Conservation (phyloP, 2,888 invertebrate genomes). For the Andrena camellia region DNA sequence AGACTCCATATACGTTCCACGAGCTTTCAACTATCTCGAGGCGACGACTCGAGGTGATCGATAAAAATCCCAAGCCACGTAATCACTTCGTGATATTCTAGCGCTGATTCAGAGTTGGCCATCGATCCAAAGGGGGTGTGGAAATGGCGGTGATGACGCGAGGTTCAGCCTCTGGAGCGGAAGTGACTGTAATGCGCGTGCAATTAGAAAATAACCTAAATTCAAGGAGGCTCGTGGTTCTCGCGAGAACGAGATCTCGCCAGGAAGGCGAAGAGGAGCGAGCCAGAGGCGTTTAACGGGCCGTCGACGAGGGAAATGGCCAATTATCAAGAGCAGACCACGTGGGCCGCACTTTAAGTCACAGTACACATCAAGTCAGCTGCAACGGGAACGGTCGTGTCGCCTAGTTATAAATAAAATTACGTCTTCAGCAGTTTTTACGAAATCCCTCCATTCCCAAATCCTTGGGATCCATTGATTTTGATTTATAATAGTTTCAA, state of each 20-base stretch:
- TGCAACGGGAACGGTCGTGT: constrained; percentile 46
- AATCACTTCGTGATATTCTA: background rate
- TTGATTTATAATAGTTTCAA: no score
- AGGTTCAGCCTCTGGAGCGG: constrained; percentile 50
- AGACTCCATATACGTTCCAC: no score
- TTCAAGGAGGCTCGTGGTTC: constrained; percentile 73
- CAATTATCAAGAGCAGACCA: constrained; percentile 77
- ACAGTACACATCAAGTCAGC: constrained; percentile 23
- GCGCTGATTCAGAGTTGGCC: background rate
- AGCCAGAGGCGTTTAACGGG: constrained; percentile 53
- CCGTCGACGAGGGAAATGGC: constrained; percentile 76
- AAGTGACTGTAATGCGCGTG: constrained; percentile 70
- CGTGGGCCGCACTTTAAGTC: constrained; percentile 74
- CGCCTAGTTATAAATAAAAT: constrained; percentile 65
- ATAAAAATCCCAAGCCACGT: background rate
- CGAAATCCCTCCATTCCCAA: background rate
- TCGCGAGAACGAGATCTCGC: constrained; percentile 65
- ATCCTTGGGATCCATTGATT: no score
- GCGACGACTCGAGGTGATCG: background rate
- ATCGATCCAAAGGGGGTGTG: constrained; percentile 1
- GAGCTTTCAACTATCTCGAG: no score
- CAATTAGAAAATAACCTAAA: constrained; percentile 79
- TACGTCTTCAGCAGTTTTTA: constrained; percentile 18
- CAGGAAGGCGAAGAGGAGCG: constrained; percentile 38
- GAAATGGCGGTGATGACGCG: constrained; percentile 7